These are phyloP conservation scores for Artibeus lituratus DNA, from an alignment of 2,797 vertebrate species.

Conservation along the genomic window DNA sequence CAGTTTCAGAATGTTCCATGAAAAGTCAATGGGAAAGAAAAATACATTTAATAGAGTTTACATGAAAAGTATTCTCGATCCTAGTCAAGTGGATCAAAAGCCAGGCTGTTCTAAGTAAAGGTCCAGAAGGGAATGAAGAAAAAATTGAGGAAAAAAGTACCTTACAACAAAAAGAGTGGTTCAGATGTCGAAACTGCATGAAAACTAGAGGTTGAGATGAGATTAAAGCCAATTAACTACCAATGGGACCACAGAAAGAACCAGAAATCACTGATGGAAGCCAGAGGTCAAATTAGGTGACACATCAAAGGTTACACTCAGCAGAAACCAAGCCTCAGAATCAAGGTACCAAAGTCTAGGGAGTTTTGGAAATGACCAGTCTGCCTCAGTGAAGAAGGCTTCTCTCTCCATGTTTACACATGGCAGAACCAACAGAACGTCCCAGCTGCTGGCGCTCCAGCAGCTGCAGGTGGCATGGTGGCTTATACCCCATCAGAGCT, in stretches of 20 bases:
- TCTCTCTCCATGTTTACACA: too few species aligned
- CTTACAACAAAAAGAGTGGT: not conserved
- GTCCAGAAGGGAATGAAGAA: not conserved
- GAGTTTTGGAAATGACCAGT: not conserved
- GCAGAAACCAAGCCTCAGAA: not conserved
- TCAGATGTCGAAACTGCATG: not conserved
- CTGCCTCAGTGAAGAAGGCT: not conserved
- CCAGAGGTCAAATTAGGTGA: not conserved
- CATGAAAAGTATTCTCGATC: not conserved
- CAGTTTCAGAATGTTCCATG: not conserved
- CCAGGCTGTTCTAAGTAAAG: not conserved
- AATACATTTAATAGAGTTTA: not conserved
- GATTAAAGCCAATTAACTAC: not conserved
- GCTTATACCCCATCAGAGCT: not conserved
- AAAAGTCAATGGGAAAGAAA: not conserved
- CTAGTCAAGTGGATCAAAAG: not conserved
- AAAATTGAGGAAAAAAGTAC: not conserved
- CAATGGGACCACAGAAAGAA: not conserved
- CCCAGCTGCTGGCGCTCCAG: rapidly evolving
- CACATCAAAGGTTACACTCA: not conserved
- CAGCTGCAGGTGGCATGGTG: not conserved
- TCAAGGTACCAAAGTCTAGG: not conserved
- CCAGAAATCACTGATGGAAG: not conserved
- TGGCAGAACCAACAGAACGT: not conserved
- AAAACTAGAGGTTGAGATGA: not conserved